A percentile compares a stretch with the other conserved stretches of the same genome.
These are phyloP conservation scores for Cossypha niveicapilla DNA, from an alignment of 2,797 vertebrate genomes.

Conservation along the genomic window DNA sequence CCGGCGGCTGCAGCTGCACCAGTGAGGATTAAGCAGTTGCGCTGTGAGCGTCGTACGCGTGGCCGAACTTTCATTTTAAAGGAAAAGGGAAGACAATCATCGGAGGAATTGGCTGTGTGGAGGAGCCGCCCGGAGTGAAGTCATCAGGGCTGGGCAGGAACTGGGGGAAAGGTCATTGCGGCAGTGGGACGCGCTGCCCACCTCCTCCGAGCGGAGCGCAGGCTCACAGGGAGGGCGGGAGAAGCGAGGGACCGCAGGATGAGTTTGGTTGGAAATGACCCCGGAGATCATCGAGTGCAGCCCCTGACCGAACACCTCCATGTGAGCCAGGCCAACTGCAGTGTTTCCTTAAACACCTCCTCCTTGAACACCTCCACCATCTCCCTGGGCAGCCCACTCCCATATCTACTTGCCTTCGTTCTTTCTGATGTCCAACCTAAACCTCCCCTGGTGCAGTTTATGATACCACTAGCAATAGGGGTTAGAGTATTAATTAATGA, in stretches of 20 bases:
- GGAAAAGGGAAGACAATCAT: neutral
- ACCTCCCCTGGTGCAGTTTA: neutral
- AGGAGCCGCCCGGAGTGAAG: neutral
- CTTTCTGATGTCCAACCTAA: neutral
- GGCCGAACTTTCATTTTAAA: neutral
- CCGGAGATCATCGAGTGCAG: neutral
- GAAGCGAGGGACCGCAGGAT: too few relatives aligned
- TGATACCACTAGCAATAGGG: neutral
- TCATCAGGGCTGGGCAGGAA: neutral
- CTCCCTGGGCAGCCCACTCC: neutral
- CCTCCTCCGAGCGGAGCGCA: accelerated
- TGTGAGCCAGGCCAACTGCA: neutral
- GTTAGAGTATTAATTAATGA: neutral
- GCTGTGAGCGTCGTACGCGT: neutral
- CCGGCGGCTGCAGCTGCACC: neutral
- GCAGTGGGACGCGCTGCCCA: neutral
- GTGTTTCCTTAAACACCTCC: neutral
- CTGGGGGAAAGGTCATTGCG: neutral
- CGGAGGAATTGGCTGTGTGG: neutral
- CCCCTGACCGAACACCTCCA: neutral
- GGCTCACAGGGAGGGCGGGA: neutral
- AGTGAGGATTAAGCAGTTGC: neutral
- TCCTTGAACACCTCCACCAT: neutral
- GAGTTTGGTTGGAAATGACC: neutral
- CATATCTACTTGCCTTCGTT: neutral